A percentile compares a stretch with the other conserved stretches of the same genome.
Evolutionary conservation across 2,888 invertebrate genomes (phyloP).

Genomic region (Cylloceria caligata): DNA sequence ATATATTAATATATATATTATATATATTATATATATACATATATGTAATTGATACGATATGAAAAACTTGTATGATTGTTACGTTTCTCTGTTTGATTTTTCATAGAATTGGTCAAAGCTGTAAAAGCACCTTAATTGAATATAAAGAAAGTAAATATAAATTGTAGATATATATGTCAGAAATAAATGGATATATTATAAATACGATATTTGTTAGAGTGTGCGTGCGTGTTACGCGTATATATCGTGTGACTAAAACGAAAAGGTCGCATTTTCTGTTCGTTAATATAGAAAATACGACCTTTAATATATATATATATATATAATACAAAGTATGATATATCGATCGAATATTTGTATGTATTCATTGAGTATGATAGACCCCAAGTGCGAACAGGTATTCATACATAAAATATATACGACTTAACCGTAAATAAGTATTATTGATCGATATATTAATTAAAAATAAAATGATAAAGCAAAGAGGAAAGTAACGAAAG

Average conservation of each 20-base stretch:
- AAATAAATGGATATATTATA: constrained; percentile 68
- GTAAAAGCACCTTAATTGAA: constrained; percentile 68
- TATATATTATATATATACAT: constrained; percentile 38
- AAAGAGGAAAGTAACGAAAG: constrained; percentile 10
- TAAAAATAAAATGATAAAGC: neutral
- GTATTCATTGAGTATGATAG: constrained; percentile 73
- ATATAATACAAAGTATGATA: constrained; percentile 49
- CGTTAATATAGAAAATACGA: constrained; percentile 4
- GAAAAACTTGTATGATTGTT: constrained; percentile 60
- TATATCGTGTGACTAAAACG: neutral
- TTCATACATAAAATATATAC: constrained; percentile 11
- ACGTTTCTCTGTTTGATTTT: constrained; percentile 57
- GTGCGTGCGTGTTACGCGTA: neutral
- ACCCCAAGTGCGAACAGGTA: constrained; percentile 63
- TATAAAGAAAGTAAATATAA: constrained; percentile 75
- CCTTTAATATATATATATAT: constrained; percentile 59
- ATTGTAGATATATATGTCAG: constrained; percentile 69
- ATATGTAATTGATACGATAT: constrained; percentile 40
- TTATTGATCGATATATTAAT: constrained; percentile 39
- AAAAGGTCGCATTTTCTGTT: constrained; percentile 4
- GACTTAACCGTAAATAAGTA: constrained; percentile 48
- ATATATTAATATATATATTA: constrained; percentile 48
- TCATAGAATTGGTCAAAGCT: constrained; percentile 45
- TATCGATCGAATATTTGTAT: constrained; percentile 77
- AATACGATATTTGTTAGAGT: constrained; percentile 4